Evolutionary conservation across 1,140 invertebrate species (phyloP), one percentile per base, ranked within the genome.

Genomic region (Eumaeus atala): DNA sequence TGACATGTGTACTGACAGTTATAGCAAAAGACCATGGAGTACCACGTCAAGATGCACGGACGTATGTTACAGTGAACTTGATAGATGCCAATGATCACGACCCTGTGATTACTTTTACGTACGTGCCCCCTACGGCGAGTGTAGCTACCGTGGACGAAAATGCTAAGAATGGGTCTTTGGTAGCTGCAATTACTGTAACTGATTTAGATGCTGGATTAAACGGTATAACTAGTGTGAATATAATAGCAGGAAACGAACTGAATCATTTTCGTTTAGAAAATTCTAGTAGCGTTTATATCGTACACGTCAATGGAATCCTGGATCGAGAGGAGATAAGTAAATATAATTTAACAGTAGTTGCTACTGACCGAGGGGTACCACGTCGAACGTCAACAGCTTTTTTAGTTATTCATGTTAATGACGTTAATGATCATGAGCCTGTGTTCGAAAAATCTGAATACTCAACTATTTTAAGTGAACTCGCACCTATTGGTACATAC

Each of bases 31-130:
- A 99, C 88, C 94, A 97, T 66, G 97, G 97, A 0, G 92, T 92
- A 7, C 96, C 96, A 0, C 85, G 95, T 34, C 95, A 97, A 80
- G 94, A 96, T 74, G 96, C 96, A 4, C 89, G 97, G 38, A 96
- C 97, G 16, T 98, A 98, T 85, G 95, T 99, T 0, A 97, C 95
- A 3, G 95, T 98, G 0, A 97, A 96, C 84, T 88, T 98, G 11
- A 88, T 97, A 34, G 97, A 98, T 79, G 94, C 95, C 1, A 98
- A 98, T 84, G 96, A 98, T 89, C 96, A 98, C 76, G 95, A 96
- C 87, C 97, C 97, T 3, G 90, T 94, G 18, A 97, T 98, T 49
- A 92, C 92, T 57, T 98, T 98, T 74, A 92, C 92, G 8, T 97
- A 97, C 78, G 95, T 96, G 72, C 95, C 95, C 7, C 87, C 92